Evolutionary conservation across 2,797 vertebrate species (phyloP).

Genomic region (Poecilia gillii): DNA sequence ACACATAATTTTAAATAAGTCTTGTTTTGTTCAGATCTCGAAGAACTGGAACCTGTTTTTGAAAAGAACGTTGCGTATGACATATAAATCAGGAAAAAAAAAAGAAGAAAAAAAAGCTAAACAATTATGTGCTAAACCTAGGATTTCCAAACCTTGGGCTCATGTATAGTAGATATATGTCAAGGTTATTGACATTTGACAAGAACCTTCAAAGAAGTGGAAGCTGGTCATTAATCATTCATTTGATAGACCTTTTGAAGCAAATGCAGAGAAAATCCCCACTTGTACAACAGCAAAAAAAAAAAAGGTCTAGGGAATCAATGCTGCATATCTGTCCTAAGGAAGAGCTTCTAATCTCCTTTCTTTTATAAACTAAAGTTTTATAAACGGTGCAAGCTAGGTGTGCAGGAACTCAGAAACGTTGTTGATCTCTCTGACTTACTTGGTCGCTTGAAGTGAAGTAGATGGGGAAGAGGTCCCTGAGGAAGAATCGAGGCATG

Average conservation of each 20-base stretch:
- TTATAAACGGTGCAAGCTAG: too few species aligned
- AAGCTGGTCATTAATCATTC: not conserved
- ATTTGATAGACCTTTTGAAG: not conserved
- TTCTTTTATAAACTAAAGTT: not conserved
- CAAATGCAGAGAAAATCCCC: not conserved
- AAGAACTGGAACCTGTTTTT: not conserved
- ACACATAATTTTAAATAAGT: not conserved
- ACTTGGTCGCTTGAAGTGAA: constrained; percentile 94
- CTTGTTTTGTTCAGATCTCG: not conserved
- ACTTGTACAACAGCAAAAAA: not conserved
- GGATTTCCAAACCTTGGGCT: not conserved
- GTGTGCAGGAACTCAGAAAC: not conserved
- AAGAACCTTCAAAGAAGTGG: not conserved
- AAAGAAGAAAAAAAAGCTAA: not conserved
- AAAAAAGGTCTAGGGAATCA: not conserved
- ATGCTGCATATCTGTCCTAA: not conserved
- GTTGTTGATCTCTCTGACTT: constrained; percentile 28
- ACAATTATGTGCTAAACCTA: not conserved
- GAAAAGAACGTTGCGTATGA: not conserved
- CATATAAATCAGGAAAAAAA: not conserved
- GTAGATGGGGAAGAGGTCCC: constrained; percentile 93
- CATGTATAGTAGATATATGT: not conserved
- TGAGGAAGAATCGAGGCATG: constrained; percentile 97
- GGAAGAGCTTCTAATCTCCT: not conserved
- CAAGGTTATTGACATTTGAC: not conserved